These are phyloP conservation scores for Cheilosia impressa DNA, from an alignment of 2,888 invertebrate species.

Conservation along the genomic window DNA sequence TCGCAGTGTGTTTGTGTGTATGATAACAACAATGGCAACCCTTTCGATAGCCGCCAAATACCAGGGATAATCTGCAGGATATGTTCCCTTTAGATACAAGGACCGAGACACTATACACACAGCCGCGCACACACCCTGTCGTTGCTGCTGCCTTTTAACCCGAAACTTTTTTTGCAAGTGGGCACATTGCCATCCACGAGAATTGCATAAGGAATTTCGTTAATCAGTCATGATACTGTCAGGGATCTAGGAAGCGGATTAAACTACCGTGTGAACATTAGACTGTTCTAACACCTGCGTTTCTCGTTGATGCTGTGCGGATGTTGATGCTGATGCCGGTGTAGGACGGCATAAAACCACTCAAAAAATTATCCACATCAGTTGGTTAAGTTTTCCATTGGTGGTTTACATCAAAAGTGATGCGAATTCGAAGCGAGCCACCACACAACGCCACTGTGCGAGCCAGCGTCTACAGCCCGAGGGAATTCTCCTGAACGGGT, in stretches of 20 bases:
- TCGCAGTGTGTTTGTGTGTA: conserved; percentile 1
- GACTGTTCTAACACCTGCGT: conserved; percentile 81
- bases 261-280: conserved; percentile 82
- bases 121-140: neutral
- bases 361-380: conserved; percentile 76
- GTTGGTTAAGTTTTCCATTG: conserved; percentile 74
- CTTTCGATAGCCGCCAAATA: conserved; percentile 63
- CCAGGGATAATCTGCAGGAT: conserved; percentile 67
- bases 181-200: conserved; percentile 70
- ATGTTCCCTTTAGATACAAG: conserved; percentile 39
- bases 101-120: neutral
- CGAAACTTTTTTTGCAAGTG: conserved; percentile 62
- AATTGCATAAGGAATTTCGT: conserved; percentile 73
- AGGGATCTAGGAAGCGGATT: conserved; percentile 79
- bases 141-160: conserved; percentile 42
- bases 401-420: conserved; percentile 74
- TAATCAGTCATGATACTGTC: conserved; percentile 76
- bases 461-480: conserved; percentile 54
- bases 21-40: conserved; percentile 50
- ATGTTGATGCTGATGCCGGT: conserved; percentile 31
- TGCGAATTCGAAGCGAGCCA: conserved; percentile 50
- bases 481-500: conserved; percentile 56
- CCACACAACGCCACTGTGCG: neutral
- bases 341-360: conserved; percentile 63
- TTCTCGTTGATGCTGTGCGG: conserved; percentile 35